These are phyloP conservation scores for Chrysopa pallens DNA, from an alignment of 1,140 invertebrate species.

Conservation along the genomic window DNA sequence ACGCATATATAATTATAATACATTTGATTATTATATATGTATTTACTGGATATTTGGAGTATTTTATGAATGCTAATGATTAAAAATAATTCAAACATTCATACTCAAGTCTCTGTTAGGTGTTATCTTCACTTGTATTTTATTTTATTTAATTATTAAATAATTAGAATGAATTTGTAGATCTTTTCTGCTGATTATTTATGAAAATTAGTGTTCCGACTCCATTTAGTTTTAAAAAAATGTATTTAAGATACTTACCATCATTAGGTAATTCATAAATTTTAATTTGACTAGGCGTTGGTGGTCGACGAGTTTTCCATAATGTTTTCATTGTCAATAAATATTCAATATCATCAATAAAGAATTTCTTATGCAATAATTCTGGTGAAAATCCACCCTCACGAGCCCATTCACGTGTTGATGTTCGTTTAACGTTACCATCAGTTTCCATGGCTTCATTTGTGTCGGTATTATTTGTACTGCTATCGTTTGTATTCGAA, in stretches of 20 bases:
- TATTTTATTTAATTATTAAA: no score
- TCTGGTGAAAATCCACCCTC: conserved; percentile 65
- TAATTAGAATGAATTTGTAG: no score
- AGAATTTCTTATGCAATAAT: conserved; percentile 77
- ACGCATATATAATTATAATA: no score
- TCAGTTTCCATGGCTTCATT: conserved; percentile 18
- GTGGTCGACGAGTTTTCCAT: conserved; percentile 69
- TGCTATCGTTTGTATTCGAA: conserved; percentile 17
- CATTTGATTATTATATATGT: no score
- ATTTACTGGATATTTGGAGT: no score
- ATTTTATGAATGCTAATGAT: no score
- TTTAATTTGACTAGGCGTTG: conserved; percentile 46
- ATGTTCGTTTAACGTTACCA: conserved; percentile 60
- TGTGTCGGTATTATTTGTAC: conserved; percentile 27
- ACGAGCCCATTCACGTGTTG: conserved; percentile 82
- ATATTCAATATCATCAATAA: conserved; percentile 91
- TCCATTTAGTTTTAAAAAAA: no score
- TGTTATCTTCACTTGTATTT: no score
- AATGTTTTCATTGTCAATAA: conserved; percentile 86
- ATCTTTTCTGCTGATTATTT: no score
- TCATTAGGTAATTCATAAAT: conserved; percentile 48
- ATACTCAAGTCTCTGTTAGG: no score
- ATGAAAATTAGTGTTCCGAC: no score
- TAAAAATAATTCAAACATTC: no score
- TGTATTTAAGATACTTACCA: conserved; percentile 16